Conservation (phyloP, 2,888 invertebrate species). For the Pachycephus smyrnensis region DNA sequence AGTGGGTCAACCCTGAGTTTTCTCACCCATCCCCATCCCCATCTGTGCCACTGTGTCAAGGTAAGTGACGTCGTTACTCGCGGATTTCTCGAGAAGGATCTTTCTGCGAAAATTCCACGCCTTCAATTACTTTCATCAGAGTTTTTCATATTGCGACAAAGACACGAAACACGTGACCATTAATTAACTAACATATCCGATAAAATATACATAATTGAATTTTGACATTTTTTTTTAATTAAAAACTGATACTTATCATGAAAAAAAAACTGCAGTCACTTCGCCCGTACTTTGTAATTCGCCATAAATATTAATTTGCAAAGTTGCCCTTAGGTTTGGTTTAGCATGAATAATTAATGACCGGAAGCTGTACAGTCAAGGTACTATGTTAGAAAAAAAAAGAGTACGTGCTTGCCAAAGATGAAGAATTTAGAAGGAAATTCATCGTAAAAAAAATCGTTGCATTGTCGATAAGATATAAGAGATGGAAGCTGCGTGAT, state of each 20-base stretch:
- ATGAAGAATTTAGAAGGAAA: not conserved
- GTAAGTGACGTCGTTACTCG: conserved; percentile 21
- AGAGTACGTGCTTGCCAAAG: too few relatives aligned
- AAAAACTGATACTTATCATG: too few relatives aligned
- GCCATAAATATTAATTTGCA: conserved; percentile 1
- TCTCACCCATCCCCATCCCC: conserved; percentile 10
- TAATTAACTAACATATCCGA: not conserved
- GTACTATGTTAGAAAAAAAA: not conserved
- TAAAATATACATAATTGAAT: not conserved
- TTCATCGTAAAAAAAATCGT: not conserved
- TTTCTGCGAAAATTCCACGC: not conserved
- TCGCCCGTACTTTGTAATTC: not conserved
- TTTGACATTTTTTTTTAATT: not conserved
- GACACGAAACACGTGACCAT: not conserved
- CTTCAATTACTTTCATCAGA: not conserved
- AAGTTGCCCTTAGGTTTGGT: not conserved
- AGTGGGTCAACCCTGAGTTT: conserved; percentile 41
- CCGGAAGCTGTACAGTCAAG: not conserved
- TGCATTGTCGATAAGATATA: too few relatives aligned
- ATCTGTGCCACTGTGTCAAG: conserved; percentile 47
- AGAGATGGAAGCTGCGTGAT: not conserved
- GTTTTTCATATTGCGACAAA: not conserved
- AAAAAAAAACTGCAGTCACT: not conserved
- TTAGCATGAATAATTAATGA: not conserved
- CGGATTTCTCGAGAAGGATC: not conserved